Percentiles rank a stretch among this genome's conserved stretches.
phyloP scores from a whole-genome alignment of 1,140 invertebrate species.

The Cardiocondyla obscurior region DNA sequence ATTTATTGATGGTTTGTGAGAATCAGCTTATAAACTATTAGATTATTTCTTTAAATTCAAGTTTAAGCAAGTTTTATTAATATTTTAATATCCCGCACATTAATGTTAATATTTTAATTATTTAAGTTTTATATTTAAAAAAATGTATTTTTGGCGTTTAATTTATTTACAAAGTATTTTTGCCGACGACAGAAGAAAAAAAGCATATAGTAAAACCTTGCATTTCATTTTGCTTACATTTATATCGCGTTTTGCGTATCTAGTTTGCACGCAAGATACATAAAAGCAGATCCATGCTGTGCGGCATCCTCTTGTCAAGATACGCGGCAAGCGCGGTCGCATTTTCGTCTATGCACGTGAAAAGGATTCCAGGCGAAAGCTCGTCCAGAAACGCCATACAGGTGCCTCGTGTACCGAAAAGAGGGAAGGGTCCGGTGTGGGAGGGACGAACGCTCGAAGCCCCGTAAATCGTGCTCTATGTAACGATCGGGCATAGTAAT shows the following conservation, averaged over 20 bases:
- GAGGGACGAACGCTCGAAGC: constrained; percentile 57
- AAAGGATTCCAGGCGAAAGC: constrained; percentile 27
- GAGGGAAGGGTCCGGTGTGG: background rate
- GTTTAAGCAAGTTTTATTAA: background rate
- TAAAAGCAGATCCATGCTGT: constrained; percentile 2
- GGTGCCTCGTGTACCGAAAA: constrained; percentile 54
- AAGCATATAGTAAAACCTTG: background rate
- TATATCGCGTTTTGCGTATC: background rate
- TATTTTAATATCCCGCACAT: background rate
- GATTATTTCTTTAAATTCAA: background rate
- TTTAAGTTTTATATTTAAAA: background rate
- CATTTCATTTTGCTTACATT: constrained; percentile 13
- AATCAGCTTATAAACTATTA: background rate
- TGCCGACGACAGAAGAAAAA: background rate
- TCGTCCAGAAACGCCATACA: constrained; percentile 23
- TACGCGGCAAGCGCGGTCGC: background rate
- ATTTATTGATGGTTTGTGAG: background rate
- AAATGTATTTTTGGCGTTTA: background rate
- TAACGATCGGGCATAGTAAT: constrained; percentile 82
- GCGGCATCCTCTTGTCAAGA: constrained; percentile 9
- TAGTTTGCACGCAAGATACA: constrained; percentile 21
- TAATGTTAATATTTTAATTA: constrained; percentile 8
- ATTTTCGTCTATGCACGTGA: constrained; percentile 31
- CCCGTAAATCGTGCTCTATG: constrained; percentile 76
- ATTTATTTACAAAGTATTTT: background rate